phyloP scores from a whole-genome alignment of 2,113 vertebrate species.

The Chamaetylas fuelleborni region DNA sequence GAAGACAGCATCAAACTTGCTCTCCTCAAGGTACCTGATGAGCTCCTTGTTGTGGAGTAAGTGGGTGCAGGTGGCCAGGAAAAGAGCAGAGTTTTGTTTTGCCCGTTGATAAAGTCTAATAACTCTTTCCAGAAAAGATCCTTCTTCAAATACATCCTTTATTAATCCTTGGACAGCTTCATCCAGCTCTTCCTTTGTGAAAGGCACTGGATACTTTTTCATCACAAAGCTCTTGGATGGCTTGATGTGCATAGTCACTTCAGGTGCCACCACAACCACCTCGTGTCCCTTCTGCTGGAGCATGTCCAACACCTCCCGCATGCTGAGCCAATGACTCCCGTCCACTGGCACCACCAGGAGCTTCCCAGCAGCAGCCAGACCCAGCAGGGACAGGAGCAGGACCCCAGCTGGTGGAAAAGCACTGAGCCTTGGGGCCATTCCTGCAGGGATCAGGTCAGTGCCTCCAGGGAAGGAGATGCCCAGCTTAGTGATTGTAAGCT shows the following conservation, averaged over 20 bases:
- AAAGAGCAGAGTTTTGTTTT: neutral
- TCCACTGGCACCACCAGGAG: constrained; percentile 83
- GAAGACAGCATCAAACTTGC: constrained; percentile 74
- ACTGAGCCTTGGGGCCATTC: neutral
- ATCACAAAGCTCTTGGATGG: constrained; percentile 45
- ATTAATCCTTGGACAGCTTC: neutral
- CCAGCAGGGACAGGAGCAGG: neutral
- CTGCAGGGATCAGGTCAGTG: too few relatives aligned
- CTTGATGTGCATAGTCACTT: constrained; percentile 61
- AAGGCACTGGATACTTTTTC: constrained; percentile 72
- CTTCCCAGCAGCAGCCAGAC: constrained; percentile 58
- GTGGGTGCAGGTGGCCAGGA: constrained; percentile 58
- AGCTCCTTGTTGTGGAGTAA: constrained; percentile 76
- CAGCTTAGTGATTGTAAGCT: fast-evolving
- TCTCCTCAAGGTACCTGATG: constrained; percentile 66
- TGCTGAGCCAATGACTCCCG: constrained; percentile 86
- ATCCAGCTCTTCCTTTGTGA: constrained; percentile 37
- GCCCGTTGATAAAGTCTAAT: neutral
- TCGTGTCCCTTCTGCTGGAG: constrained; percentile 77
- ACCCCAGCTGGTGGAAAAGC: neutral
- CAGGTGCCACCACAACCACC: constrained; percentile 76
- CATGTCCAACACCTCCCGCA: constrained; percentile 63
- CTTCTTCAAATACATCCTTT: neutral
- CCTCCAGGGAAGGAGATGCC: too few relatives aligned
- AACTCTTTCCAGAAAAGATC: constrained; percentile 62